Evolutionary conservation across 2,797 vertebrate species (phyloP), one percentile per base, ranked within the genome.

Genomic region (Sarcophilus harrisii): DNA sequence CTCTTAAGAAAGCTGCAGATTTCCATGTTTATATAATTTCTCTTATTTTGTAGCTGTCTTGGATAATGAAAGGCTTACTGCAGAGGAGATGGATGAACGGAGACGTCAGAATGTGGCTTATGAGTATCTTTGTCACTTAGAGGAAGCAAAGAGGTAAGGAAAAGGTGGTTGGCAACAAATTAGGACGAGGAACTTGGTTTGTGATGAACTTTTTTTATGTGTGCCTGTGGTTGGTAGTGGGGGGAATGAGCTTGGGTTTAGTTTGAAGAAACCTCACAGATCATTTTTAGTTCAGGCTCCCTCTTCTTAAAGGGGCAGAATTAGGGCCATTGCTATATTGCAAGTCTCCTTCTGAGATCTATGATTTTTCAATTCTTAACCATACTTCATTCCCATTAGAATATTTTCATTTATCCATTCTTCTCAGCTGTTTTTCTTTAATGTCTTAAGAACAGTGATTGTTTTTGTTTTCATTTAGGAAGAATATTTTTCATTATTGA

Each of bases 21-120:
- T 54, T 38, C 92, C 54, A 16, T 8, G 13, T 94, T 97, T 89
- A 95, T 30, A n/a, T 58, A 95, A 92, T 4, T 94, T 92, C 95
- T 97, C 66, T 94, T 91, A 95, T 1, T 96, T 98, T 97, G 18
- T 98, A 99, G 99, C 99, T 57, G 99, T 99, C 94, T 98, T 99
- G 99, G 99, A 99, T 98, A 99, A 99, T n/a, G 99, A 99, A 98
- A 99, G 99, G n/a, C 99, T 99, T 97, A 99, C 99, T 0, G 99
- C 99, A 0, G 99, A 99, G 98, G 99, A 99, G 99, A 99, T 99
- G 99, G 99, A 99, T 60, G 99, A 99, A 97, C 98, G 99, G 95
- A 98, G 99, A 45, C 99, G 99, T 94, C 99, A 99, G 98, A 99
- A 99, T 95, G 99, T 99, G 98, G 99, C 99, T 93, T 99, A 99